Conservation (phyloP, 1,140 invertebrate genomes). For the Drosophila littoralis region DNA sequence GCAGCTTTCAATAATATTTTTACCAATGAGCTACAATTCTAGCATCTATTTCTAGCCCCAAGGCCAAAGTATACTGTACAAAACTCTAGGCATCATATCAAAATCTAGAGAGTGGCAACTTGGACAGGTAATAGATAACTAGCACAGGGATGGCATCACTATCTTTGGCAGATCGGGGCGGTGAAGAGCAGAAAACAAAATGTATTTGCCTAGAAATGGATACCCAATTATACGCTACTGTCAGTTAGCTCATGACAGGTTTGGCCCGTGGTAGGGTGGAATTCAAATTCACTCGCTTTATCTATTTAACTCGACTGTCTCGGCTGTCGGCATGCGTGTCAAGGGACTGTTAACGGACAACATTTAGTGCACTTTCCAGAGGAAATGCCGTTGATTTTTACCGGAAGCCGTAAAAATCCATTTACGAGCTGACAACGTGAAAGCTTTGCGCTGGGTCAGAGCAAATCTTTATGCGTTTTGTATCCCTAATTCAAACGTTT, state of each 20-base stretch:
- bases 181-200: background rate
- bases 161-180: background rate
- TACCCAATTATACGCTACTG: slow-evolving; percentile 8
- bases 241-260: slow-evolving; percentile 9
- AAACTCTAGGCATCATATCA: background rate
- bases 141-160: background rate
- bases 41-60: background rate
- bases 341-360: background rate
- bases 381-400: background rate
- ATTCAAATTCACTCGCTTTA: background rate
- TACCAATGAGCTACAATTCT: too few relatives aligned
- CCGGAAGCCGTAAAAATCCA: slow-evolving; percentile 4
- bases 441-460: background rate
- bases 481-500: background rate
- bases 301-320: background rate
- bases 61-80: background rate
- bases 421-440: background rate
- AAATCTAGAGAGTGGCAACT: background rate
- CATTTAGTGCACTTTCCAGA: background rate
- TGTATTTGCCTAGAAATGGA: background rate
- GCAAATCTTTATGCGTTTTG: background rate
- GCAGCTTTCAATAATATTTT: too few relatives aligned
- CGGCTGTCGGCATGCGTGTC: slow-evolving; percentile 6
- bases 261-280: background rate
- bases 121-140: slow-evolving; percentile 6